Conservation (phyloP, 2,113 vertebrate species). For the Lynx canadensis region DNA sequence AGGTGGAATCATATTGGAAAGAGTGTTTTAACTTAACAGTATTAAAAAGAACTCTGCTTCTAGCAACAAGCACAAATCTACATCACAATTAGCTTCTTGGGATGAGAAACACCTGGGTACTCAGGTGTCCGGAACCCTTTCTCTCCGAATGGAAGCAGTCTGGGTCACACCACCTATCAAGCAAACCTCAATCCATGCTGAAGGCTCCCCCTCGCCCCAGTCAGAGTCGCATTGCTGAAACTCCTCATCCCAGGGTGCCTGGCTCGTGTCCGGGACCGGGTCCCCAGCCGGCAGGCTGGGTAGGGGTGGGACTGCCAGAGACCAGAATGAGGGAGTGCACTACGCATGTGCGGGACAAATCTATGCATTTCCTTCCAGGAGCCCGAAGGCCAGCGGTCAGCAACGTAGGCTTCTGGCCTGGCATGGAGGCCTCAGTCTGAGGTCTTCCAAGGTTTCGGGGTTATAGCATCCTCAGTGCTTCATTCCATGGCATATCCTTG, state of each 20-base stretch:
- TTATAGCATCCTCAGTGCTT: too few species aligned
- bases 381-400: fast-evolving
- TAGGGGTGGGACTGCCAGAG: fast-evolving
- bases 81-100: not conserved
- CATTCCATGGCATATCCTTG: not conserved
- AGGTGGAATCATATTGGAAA: not conserved
- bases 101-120: not conserved
- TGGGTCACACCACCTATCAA: not conserved
- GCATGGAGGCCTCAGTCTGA: not conserved
- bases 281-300: too few species aligned
- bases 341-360: not conserved
- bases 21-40: not conserved
- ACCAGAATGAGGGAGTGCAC: fast-evolving
- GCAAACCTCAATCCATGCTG: not conserved
- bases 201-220: not conserved
- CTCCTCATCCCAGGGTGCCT: fast-evolving
- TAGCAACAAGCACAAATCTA: not conserved
- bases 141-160: not conserved
- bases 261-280: too few species aligned
- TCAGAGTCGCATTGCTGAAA: not conserved
- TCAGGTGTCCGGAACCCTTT: not conserved
- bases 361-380: not conserved
- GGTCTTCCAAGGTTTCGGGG: not conserved
- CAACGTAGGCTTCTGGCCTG: not conserved
- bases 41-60: not conserved